These are phyloP conservation scores for Magallana nippona DNA, from an alignment of 2,888 invertebrate species.

Conservation along the genomic window DNA sequence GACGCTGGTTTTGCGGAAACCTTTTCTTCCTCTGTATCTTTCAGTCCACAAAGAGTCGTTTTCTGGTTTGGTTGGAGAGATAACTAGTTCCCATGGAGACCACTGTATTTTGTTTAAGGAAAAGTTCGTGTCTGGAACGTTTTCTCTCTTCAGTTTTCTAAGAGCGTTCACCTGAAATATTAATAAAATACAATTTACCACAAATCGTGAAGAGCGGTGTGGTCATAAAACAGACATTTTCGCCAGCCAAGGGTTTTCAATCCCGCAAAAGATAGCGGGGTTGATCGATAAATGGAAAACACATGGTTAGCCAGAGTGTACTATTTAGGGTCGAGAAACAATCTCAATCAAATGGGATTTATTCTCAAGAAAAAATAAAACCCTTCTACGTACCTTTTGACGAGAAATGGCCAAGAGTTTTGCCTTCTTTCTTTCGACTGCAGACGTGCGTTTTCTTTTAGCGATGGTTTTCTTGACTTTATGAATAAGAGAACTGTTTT, in stretches of 20 bases:
- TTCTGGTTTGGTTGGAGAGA: constrained; percentile 44
- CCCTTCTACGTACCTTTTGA: background rate
- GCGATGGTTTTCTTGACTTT: constrained; percentile 11
- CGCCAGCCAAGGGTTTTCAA: no score
- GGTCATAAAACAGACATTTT: no score
- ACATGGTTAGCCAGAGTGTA: no score
- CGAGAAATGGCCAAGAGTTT: background rate
- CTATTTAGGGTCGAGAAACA: no score
- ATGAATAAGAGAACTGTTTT: constrained; percentile 9
- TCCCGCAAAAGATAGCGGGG: no score
- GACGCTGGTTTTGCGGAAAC: constrained; percentile 53
- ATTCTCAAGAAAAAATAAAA: background rate
- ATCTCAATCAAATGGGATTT: background rate
- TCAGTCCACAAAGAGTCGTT: constrained; percentile 38
- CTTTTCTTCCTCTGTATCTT: constrained; percentile 52
- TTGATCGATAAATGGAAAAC: no score
- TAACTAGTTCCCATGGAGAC: constrained; percentile 61
- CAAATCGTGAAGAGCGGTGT: background rate
- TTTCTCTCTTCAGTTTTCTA: constrained; percentile 56
- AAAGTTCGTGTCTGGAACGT: constrained; percentile 59
- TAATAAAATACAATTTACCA: background rate
- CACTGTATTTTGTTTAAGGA: constrained; percentile 57
- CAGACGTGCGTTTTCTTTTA: constrained; percentile 47
- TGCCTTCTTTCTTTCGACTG: constrained; percentile 55
- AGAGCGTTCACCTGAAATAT: constrained; percentile 44